phyloP scores from a whole-genome alignment of 1,140 invertebrate genomes.

The Calliopsis andreniformis region DNA sequence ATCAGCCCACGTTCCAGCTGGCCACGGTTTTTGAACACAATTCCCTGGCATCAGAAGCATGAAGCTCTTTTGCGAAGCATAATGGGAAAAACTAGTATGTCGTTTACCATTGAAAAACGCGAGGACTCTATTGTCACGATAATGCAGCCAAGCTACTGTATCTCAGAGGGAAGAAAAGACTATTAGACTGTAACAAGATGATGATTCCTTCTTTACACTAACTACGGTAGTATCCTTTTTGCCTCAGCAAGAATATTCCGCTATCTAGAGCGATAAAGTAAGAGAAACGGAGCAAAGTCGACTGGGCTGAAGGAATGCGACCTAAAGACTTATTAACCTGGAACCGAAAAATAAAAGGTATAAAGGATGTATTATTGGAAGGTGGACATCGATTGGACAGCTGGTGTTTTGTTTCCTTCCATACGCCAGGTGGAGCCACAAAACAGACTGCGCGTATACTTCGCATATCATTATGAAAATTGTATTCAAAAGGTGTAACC shows the following conservation, averaged over 20 bases:
- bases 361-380: conserved; percentile 37
- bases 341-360: conserved; percentile 29
- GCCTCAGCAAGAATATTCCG: conserved; percentile 23
- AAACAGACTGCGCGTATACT: conserved; percentile 50
- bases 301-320: conserved; percentile 31
- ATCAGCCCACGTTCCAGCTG: conserved; percentile 28
- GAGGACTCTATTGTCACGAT: not conserved
- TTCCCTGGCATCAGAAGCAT: conserved; percentile 4
- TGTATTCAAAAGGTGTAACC: conserved; percentile 66
- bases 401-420: conserved; percentile 56
- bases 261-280: conserved; percentile 12
- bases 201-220: conserved; percentile 3
- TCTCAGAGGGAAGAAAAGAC: not conserved
- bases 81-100: not conserved
- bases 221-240: no score
- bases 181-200: conserved; percentile 8
- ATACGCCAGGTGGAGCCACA: conserved; percentile 68
- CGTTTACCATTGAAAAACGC: not conserved
- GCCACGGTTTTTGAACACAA: conserved; percentile 21
- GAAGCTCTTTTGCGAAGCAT: not conserved
- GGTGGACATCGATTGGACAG: conserved; percentile 50
- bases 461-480: conserved; percentile 75
- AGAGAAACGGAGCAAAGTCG: conserved; percentile 16
- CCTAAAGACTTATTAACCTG: conserved; percentile 2
- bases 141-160: not conserved